Conservation (phyloP, 1,140 invertebrate species). For the Telenomus remus region DNA sequence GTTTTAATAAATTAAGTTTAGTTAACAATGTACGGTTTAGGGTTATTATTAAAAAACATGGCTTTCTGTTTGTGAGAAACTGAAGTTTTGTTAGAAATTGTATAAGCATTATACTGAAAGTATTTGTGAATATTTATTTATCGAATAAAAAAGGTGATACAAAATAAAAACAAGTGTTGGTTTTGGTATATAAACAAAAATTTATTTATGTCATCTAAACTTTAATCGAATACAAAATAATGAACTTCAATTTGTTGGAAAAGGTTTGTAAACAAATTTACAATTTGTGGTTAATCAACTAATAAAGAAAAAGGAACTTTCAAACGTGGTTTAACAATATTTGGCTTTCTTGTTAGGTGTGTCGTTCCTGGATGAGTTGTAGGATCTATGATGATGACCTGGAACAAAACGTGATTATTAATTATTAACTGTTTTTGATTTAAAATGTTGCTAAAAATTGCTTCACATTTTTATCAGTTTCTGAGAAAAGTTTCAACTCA, state of each 20-base stretch:
- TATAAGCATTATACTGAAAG: too few relatives aligned
- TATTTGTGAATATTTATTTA: too few relatives aligned
- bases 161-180: too few relatives aligned
- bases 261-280: conserved; percentile 18
- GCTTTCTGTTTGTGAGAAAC: too few relatives aligned
- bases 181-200: too few relatives aligned
- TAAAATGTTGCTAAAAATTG: too few relatives aligned
- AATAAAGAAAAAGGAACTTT: conserved; percentile 6
- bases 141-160: too few relatives aligned
- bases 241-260: background rate
- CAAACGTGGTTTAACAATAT: conserved; percentile 1
- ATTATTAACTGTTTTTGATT: too few relatives aligned
- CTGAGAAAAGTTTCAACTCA: conserved; percentile 70
- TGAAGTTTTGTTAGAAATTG: too few relatives aligned
- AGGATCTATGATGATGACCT: conserved; percentile 5
- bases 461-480: conserved; percentile 53
- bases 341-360: conserved; percentile 11
- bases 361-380: conserved; percentile 15
- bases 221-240: background rate
- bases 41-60: too few relatives aligned
- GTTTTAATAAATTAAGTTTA: too few relatives aligned
- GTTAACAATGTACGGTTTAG: too few relatives aligned
- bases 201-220: background rate
- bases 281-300: conserved; percentile 6
- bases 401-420: conserved; percentile 5